Conservation (phyloP, 1,140 invertebrate genomes). For the Dendroctonus ponderosae region DNA sequence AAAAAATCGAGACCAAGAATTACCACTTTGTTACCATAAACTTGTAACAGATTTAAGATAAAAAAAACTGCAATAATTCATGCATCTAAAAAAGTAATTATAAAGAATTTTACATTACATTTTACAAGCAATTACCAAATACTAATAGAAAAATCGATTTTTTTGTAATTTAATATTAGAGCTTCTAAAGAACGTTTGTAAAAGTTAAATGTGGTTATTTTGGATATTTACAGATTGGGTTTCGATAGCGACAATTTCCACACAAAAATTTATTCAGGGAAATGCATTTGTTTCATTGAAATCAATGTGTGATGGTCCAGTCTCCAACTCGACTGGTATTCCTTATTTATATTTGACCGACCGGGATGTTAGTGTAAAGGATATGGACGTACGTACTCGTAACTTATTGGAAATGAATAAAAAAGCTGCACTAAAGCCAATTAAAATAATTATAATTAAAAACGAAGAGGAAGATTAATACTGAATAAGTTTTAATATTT, state of each 20-base stretch:
- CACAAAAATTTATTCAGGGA: constrained; percentile 57
- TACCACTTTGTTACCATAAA: no score
- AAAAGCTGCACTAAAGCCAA: background rate
- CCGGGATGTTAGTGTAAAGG: constrained; percentile 74
- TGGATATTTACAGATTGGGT: constrained; percentile 62
- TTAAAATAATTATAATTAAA: background rate
- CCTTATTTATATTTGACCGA: constrained; percentile 77
- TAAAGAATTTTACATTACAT: no score
- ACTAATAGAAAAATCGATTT: no score
- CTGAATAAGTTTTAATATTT: no score
- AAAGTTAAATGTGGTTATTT: constrained; percentile 9
- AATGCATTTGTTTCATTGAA: constrained; percentile 76
- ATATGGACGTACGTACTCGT: constrained; percentile 61
- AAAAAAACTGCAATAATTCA: no score
- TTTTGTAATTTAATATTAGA: no score
- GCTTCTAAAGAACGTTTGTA: background rate
- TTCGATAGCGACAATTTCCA: constrained; percentile 71
- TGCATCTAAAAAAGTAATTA: no score
- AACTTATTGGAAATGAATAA: no score
- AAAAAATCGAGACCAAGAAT: no score
- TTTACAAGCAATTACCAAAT: no score
- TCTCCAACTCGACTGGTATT: constrained; percentile 68
- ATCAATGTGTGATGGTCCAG: constrained; percentile 70
- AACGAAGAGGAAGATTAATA: no score
- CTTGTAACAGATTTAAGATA: no score